Base-by-base conservation (phyloP, 2,888 invertebrate species). In the Leptopilina myrica region DNA sequence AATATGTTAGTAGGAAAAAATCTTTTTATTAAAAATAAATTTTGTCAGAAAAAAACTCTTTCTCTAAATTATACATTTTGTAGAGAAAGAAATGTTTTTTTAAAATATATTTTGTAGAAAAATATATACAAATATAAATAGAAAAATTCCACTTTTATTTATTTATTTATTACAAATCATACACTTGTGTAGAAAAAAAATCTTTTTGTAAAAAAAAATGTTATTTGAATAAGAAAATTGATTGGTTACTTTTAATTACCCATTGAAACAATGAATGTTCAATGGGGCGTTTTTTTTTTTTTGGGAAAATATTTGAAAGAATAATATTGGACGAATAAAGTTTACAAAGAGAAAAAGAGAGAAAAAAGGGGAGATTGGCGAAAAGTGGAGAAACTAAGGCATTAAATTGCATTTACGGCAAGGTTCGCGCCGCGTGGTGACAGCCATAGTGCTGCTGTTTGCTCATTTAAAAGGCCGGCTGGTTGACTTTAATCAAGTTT, bases 351-450 rank as follows among this genome's bases (percentile, higher is more conserved):
- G 33, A 53, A 49, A 49, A 12, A 49, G 49, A 11, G 11, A 5
- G 43, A 43, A 11, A 49, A 11, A 49, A 11, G 12, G 49, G 11
- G 49, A 49, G 49, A 49, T 49, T 9, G 53, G 26, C 69, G 69
- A 12, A 65, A 81, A 83, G 73, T 77, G 78, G 85, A 81, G 79
- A 84, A 86, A 82, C 81, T 79, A 80, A 85, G 80, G 86, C 83
- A 82, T 86, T 86, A 86, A 86, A 86, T 86, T 86, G 82, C 85
- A 83, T 86, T 85, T 85, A 79, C 82, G 64, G 69, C 26, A 79
- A 66, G 69, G 69, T 79, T 77, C 67, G 33, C 78, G 49, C 78
- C 65, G 69, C n/a, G 59, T 67, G 76, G 26, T 69, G 76, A 77
- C 78, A 76, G 75, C 64, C 78, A 65, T 43, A 26, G 73, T 40